These are phyloP conservation scores for Protonibea diacanthus DNA, from an alignment of 2,797 vertebrate species.

Conservation along the genomic window DNA sequence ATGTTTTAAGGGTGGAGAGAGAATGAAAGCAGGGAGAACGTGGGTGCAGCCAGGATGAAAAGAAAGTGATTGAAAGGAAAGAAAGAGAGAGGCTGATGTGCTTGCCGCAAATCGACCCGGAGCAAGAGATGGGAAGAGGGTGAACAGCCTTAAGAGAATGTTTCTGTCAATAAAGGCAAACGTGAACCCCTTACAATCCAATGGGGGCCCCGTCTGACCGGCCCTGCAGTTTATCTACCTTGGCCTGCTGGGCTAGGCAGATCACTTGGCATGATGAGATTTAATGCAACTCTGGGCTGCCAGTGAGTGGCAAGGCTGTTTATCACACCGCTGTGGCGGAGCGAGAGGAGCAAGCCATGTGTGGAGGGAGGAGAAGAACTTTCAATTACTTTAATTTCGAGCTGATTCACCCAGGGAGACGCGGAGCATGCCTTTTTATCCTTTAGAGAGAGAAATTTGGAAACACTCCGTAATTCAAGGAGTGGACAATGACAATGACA, in stretches of 20 bases:
- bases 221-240: constrained; percentile 42
- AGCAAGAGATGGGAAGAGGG: constrained; percentile 26
- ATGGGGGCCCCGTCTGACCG: constrained; percentile 6
- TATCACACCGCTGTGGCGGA: constrained; percentile 36
- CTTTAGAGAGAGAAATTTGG: not conserved
- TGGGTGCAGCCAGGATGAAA: constrained; percentile 43
- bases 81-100: constrained; percentile 29
- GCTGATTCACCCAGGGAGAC: constrained; percentile 32
- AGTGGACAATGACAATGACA: constrained; percentile 34
- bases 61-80: constrained; percentile 39
- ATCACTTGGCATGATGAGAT: constrained; percentile 56
- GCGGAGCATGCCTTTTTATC: not conserved
- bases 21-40: constrained; percentile 18
- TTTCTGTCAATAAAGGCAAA: constrained; percentile 58
- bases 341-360: constrained; percentile 10
- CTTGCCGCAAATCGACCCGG: constrained; percentile 38
- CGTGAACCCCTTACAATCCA: constrained; percentile 32
- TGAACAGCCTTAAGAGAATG: constrained; percentile 18
- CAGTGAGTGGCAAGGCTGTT: constrained; percentile 35
- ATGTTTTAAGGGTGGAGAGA: constrained; percentile 19
- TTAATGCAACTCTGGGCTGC: constrained; percentile 55
- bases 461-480: constrained; percentile 12
- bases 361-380: not conserved
- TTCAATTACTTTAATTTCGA: constrained; percentile 25
- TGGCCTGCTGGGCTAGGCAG: constrained; percentile 33